Evolutionary conservation across 2,797 vertebrate genomes (phyloP).

Genomic region (Alca torda): DNA sequence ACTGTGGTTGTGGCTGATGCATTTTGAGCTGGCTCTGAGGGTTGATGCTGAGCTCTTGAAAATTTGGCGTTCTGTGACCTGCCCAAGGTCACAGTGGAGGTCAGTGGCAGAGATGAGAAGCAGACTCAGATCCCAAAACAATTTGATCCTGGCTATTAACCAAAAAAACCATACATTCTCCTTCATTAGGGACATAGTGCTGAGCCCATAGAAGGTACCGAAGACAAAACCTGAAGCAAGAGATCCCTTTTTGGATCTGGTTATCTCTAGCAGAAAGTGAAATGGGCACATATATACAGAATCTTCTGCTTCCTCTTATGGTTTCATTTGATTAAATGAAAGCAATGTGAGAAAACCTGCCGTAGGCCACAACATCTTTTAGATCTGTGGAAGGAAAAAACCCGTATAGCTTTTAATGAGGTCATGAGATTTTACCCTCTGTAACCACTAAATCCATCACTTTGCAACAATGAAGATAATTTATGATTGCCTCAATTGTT

Average conservation of each 20-base stretch:
- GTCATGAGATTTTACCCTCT: constrained; percentile 63
- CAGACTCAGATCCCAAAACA: background rate
- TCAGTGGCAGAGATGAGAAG: background rate
- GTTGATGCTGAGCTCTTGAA: background rate
- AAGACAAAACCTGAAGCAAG: background rate
- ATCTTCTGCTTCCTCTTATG: background rate
- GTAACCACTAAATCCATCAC: constrained; percentile 61
- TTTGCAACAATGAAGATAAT: constrained; percentile 70
- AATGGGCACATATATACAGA: background rate
- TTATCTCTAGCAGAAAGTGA: background rate
- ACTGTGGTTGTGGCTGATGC: background rate
- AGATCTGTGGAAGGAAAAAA: constrained; percentile 23
- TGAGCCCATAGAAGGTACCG: background rate
- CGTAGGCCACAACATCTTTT: constrained; percentile 18
- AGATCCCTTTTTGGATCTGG: background rate
- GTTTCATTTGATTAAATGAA: constrained; percentile 53
- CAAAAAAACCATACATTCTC: background rate
- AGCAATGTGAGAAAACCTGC: constrained; percentile 22
- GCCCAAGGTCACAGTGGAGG: background rate
- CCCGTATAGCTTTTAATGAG: constrained; percentile 53
- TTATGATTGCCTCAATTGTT: constrained; percentile 65
- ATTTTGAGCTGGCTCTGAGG: background rate
- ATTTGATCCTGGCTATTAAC: background rate
- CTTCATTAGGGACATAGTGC: background rate
- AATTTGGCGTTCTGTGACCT: background rate